Conservation (phyloP, 2,113 vertebrate genomes). For the Astatoreochromis straeleni region DNA sequence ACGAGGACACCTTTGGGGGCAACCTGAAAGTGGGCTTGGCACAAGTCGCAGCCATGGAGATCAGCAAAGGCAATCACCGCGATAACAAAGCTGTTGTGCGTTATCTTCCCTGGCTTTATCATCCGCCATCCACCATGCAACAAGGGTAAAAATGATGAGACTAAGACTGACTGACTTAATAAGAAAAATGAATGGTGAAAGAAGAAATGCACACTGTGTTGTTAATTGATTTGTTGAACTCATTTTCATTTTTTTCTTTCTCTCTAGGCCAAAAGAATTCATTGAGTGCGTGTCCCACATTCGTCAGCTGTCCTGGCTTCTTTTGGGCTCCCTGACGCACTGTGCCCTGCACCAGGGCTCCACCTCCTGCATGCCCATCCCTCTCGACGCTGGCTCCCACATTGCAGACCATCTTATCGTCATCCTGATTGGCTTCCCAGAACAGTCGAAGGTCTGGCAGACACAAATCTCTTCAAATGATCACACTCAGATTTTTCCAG, state of each 20-base stretch:
- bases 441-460: conserved; percentile 91
- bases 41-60: conserved; percentile 96
- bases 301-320: conserved; percentile 94
- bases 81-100: conserved; percentile 96
- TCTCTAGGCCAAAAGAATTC: conserved; percentile 92
- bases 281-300: conserved; percentile 98
- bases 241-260: not conserved
- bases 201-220: not conserved
- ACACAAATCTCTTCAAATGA: not conserved
- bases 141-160: conserved; percentile 81
- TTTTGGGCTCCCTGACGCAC: conserved; percentile 94
- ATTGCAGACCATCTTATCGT: conserved; percentile 97
- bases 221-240: not conserved
- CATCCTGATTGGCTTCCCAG: conserved; percentile 97
- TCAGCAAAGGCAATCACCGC: conserved; percentile 94
- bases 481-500: not conserved
- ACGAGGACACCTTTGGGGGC: conserved; percentile 97
- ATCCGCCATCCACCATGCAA: conserved; percentile 96
- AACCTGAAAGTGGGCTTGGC: conserved; percentile 97
- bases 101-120: conserved; percentile 96
- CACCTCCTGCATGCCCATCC: conserved; percentile 94
- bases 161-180: not conserved
- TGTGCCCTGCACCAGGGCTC: conserved; percentile 91
- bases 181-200: not conserved
- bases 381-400: conserved; percentile 95